Base-by-base conservation (phyloP, 35 echinoderm and acorn worm genomes). In the Heliocidaris tuberculata region DNA sequence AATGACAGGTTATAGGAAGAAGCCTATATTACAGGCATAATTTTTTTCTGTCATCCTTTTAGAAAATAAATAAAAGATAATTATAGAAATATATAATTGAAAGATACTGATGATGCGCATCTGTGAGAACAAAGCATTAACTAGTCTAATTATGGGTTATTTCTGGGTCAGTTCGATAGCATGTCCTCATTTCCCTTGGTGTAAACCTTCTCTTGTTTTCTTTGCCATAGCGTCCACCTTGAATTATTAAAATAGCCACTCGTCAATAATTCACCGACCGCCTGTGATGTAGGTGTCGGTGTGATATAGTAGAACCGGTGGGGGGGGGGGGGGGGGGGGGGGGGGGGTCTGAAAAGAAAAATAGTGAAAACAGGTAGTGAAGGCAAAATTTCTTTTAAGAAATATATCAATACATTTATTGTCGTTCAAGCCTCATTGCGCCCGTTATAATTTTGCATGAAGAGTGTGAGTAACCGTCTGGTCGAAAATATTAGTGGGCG, bases 161-260 rank as follows among this genome's bases (percentile, higher is more conserved):
- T 78, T 78, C 65, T 78, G 27, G 65, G 65, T 78, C 65, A 78
- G 65, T 78, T 78, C 65, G 65, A 78, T 78, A 19, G 17, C 27
- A 8, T 78, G 65, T 78, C 65, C 65, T 24, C 15, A n/a, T 78
- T 78, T 78, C 65, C 65, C 65, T 78, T 6, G 21, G 19, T 78
- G 65, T 78, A 78, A 78, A n/a, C 65, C 52, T 27, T 27, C 65
- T n/a, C 65, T 27, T 78, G 65, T 78, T 78, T 78, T 78, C 65
- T 78, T 78, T 78, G 65, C 65, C 65, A 78, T 78, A 78, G 19
- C 65, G 65, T 4, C 65, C 19, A 78, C 27, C 65, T 21, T 78
- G 65, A 78, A 78, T 78, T 78, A 78, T 78, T 78, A 78, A 78
- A 78, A 78, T 78, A 19, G 65, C 65, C 65, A 19, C 65, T 78